Evolutionary conservation across 2,797 vertebrate genomes (phyloP).

Genomic region (Dipus sagitta): DNA sequence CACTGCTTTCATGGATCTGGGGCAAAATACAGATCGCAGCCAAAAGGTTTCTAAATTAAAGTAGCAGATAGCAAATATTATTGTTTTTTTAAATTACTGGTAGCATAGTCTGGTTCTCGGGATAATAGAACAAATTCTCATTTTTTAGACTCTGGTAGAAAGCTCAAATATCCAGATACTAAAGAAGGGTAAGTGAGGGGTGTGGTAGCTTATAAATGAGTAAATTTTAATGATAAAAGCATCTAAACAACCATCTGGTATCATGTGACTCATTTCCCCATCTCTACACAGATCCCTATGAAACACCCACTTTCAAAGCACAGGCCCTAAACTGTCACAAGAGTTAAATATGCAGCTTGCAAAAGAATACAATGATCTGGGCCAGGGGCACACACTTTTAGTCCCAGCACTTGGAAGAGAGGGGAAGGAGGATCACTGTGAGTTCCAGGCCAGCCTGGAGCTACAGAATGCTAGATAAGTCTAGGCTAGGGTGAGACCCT

Average conservation of each 20-base stretch:
- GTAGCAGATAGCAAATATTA: neutral
- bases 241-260: constrained; percentile 23
- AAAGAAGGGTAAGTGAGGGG: neutral
- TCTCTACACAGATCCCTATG: neutral
- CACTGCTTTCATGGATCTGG: neutral
- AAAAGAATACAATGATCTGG: neutral
- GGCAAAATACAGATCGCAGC: constrained; percentile 23
- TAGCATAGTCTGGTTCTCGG: neutral
- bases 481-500: no score
- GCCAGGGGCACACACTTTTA: no score
- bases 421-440: no score
- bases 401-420: no score
- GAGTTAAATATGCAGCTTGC: constrained; percentile 9
- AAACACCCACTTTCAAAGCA: constrained; percentile 39
- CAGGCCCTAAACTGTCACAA: neutral
- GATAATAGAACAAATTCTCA: neutral
- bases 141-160: neutral
- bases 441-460: no score
- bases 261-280: constrained; percentile 3
- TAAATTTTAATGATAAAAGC: constrained; percentile 49
- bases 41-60: constrained; percentile 59
- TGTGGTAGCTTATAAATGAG: neutral
- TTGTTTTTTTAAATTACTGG: constrained; percentile 19
- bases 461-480: no score
- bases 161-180: neutral